Conservation (phyloP, 2,797 vertebrate species). For the Podarcis lilfordi region DNA sequence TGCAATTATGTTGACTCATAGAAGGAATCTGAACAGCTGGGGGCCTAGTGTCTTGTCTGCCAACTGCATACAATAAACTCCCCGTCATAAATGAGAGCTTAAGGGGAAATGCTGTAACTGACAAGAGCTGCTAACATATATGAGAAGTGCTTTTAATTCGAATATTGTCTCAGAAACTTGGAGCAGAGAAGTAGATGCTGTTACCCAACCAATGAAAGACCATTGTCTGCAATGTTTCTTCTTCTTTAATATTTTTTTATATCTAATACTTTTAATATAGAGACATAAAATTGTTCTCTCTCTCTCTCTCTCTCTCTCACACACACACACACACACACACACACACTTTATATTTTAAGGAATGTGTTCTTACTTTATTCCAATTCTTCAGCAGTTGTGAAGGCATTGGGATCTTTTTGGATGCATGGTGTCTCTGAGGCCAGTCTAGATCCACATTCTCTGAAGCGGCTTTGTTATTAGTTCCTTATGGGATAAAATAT, state of each 20-base stretch:
- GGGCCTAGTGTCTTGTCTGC: background rate
- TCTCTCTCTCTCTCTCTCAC: no score
- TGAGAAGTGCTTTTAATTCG: accelerated
- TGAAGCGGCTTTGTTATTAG: background rate
- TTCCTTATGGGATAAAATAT: background rate
- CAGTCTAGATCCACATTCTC: background rate
- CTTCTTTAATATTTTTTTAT: background rate
- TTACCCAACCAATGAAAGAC: background rate
- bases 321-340: no score
- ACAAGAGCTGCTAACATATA: accelerated
- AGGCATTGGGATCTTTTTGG: background rate
- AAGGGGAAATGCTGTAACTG: background rate
- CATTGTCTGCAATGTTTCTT: background rate
- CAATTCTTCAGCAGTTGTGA: background rate
- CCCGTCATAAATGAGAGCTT: background rate
- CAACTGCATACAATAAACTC: constrained; percentile 26
- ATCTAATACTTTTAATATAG: no score
- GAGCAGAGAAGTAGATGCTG: background rate
- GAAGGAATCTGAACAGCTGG: constrained; percentile 55
- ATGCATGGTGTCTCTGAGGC: background rate
- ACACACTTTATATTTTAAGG: background rate
- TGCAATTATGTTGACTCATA: background rate
- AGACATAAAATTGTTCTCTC: no score
- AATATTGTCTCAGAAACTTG: background rate
- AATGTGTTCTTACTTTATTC: background rate